phyloP scores from a whole-genome alignment of 1,140 invertebrate species.

The Solenopsis invicta region DNA sequence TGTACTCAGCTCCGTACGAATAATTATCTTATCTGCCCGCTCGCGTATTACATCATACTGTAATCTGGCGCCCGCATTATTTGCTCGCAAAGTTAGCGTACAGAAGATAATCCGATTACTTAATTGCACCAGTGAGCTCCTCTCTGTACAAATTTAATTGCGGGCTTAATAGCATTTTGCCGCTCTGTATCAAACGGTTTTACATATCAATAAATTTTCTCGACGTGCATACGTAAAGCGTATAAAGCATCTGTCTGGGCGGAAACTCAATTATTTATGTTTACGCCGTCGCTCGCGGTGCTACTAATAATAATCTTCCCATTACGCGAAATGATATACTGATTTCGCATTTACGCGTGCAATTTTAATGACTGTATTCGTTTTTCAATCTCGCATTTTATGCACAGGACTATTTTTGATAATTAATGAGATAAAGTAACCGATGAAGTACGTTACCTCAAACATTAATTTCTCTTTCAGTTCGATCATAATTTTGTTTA shows the following conservation, averaged over 20 bases:
- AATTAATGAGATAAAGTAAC: neutral
- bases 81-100: conserved; percentile 34
- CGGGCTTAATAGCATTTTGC: conserved; percentile 46
- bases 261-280: conserved; percentile 23
- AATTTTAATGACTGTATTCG: neutral
- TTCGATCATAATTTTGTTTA: neutral
- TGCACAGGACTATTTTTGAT: neutral
- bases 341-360: neutral
- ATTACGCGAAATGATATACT: conserved; percentile 21
- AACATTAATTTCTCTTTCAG: neutral
- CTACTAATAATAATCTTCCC: conserved; percentile 14
- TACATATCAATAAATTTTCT: conserved; percentile 46
- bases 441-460: neutral
- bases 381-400: conserved; percentile 12
- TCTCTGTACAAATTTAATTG: conserved; percentile 67
- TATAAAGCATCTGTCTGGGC: neutral
- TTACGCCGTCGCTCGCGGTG: neutral
- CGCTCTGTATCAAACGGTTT: conserved; percentile 47
- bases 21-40: conserved; percentile 46
- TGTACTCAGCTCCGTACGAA: conserved; percentile 17
- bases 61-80: conserved; percentile 47
- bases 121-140: conserved; percentile 25
- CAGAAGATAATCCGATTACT: conserved; percentile 65
- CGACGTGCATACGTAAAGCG: neutral
- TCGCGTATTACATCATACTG: conserved; percentile 28